These are phyloP conservation scores for Mesorhabditis spiculigera DNA, from an alignment of 2,888 invertebrate genomes.

Conservation along the genomic window DNA sequence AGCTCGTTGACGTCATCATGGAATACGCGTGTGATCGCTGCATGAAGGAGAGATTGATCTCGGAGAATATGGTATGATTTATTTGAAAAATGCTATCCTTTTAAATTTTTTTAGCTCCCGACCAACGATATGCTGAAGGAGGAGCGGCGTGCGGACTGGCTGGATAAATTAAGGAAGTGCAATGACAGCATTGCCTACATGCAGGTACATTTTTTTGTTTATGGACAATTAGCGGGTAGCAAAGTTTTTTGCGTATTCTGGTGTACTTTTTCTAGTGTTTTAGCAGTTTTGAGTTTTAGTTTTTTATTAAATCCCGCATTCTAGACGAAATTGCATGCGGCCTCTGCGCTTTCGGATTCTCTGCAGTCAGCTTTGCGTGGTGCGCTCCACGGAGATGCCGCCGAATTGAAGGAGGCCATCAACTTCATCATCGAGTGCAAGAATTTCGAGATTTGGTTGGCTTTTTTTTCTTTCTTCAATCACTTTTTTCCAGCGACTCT, in stretches of 20 bases:
- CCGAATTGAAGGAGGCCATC: neutral
- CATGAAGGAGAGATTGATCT: no score
- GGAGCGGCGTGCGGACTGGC: conserved; percentile 3
- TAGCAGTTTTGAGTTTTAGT: no score
- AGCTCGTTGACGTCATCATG: no score
- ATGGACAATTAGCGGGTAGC: no score
- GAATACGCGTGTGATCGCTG: no score
- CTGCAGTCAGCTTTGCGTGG: conserved; percentile 4
- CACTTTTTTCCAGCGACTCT: neutral
- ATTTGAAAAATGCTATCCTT: no score
- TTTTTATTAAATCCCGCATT: no score
- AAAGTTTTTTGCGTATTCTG: no score
- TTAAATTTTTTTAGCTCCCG: no score
- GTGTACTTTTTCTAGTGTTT: no score
- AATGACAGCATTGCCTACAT: neutral
- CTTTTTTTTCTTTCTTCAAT: neutral
- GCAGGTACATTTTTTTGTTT: neutral
- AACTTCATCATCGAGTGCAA: conserved; percentile 5
- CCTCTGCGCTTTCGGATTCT: neutral
- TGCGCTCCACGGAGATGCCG: neutral
- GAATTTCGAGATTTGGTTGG: neutral
- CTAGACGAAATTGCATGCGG: neutral
- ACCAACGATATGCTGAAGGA: no score
- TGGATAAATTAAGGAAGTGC: neutral
- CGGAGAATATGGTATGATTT: no score